Conservation (phyloP, 2,113 vertebrate genomes). For the Fulica atra region DNA sequence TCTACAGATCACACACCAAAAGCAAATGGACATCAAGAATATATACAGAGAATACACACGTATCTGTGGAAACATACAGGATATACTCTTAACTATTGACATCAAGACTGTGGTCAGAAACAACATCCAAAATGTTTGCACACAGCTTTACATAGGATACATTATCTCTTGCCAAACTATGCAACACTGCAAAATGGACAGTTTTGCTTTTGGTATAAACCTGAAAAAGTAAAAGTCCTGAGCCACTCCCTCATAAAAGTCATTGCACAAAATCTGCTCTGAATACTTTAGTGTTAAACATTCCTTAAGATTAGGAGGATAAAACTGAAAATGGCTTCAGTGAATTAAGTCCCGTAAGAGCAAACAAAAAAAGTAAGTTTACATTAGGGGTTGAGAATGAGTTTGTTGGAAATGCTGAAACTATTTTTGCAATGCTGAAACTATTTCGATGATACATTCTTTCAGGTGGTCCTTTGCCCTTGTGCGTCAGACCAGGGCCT, state of each 20-base stretch:
- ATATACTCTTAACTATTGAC: neutral
- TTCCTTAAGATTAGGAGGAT: neutral
- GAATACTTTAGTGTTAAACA: neutral
- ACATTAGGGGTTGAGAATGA: neutral
- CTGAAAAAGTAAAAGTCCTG: neutral
- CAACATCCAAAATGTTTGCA: neutral
- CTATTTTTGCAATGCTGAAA: neutral
- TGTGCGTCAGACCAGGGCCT: neutral
- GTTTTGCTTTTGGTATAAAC: neutral
- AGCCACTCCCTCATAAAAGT: neutral
- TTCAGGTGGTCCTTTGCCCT: neutral
- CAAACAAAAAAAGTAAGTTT: neutral
- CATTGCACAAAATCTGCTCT: neutral
- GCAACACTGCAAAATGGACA: neutral
- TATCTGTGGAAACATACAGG: neutral
- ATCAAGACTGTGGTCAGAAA: neutral
- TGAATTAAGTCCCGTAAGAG: neutral
- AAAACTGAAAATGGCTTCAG: neutral
- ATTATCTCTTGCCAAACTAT: neutral
- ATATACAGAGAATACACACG: neutral
- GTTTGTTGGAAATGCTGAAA: neutral
- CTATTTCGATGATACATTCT: neutral
- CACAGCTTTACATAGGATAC: neutral
- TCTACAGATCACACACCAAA: neutral
- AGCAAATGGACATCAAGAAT: neutral